These are phyloP conservation scores for Atta cephalotes DNA, from an alignment of 1,140 invertebrate species.

Conservation along the genomic window DNA sequence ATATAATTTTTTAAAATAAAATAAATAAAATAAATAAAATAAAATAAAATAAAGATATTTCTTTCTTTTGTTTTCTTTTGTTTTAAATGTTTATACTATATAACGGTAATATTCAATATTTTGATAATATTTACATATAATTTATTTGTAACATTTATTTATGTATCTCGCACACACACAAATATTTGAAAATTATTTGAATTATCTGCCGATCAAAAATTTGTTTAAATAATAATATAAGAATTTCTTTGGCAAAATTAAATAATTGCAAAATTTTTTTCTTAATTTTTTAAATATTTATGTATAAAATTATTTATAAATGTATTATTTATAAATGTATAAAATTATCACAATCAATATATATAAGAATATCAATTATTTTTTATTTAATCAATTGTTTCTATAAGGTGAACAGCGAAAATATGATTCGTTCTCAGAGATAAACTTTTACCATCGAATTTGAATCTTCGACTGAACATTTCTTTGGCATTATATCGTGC, in stretches of 20 bases:
- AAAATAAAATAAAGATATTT: not conserved
- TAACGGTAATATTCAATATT: not conserved
- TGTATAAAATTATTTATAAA: no score
- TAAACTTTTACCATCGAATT: not conserved
- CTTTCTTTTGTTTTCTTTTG: not conserved
- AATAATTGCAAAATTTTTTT: not conserved
- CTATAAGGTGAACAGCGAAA: not conserved
- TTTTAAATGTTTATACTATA: not conserved
- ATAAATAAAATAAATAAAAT: no score
- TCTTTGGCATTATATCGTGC: slow-evolving; percentile 24
- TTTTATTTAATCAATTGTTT: not conserved
- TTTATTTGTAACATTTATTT: not conserved
- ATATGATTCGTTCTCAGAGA: not conserved
- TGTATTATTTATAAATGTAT: not conserved
- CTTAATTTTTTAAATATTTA: not conserved
- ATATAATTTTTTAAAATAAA: not conserved
- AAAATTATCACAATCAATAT: not conserved
- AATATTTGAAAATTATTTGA: not conserved
- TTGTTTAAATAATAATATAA: not conserved
- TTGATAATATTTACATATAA: not conserved
- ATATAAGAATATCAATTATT: not conserved
- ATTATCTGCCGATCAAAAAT: not conserved
- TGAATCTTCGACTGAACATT: not conserved
- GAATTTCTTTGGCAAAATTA: not conserved
- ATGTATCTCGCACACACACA: not conserved